Percentiles rank a stretch among this genome's conserved stretches.
Evolutionary conservation across 1,140 invertebrate genomes (phyloP).

Genomic region (Odontomachus brunneus): DNA sequence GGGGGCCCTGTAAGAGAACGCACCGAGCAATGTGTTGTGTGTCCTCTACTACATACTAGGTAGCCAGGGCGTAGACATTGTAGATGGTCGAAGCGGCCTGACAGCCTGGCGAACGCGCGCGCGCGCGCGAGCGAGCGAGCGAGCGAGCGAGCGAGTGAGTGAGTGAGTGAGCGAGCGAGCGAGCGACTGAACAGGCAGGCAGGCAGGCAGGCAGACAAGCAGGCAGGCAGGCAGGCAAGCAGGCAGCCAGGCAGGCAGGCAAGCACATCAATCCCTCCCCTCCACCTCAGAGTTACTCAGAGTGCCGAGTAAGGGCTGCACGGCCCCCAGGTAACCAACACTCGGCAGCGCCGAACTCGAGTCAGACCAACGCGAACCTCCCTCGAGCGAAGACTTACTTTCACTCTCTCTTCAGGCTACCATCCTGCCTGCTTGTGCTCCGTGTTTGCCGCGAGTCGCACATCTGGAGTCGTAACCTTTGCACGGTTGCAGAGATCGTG

Average conservation of each 20-base stretch:
- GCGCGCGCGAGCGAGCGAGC: too few relatives aligned
- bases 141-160: too few relatives aligned
- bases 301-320: constrained; percentile 82
- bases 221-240: too few relatives aligned
- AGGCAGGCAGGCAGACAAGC: too few relatives aligned
- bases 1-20: constrained; percentile 74
- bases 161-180: too few relatives aligned
- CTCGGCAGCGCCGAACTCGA: constrained; percentile 81
- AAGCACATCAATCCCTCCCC: constrained; percentile 78
- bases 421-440: constrained; percentile 50
- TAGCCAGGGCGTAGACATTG: constrained; percentile 82
- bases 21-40: constrained; percentile 66
- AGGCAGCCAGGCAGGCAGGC: constrained; percentile 56
- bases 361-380: constrained; percentile 85
- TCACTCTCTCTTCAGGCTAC: constrained; percentile 80
- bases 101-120: constrained; percentile 56
- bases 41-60: constrained; percentile 77
- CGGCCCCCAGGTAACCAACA: constrained; percentile 82
- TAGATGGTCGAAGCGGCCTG: constrained; percentile 73
- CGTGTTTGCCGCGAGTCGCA: background rate
- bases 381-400: constrained; percentile 85
- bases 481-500: constrained; percentile 47
- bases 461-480: constrained; percentile 40
- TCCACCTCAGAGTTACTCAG: constrained; percentile 73
- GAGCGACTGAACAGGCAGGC: too few relatives aligned